These are phyloP conservation scores for Melanogrammus aeglefinus DNA, from an alignment of 2,797 vertebrate species.

Conservation along the genomic window DNA sequence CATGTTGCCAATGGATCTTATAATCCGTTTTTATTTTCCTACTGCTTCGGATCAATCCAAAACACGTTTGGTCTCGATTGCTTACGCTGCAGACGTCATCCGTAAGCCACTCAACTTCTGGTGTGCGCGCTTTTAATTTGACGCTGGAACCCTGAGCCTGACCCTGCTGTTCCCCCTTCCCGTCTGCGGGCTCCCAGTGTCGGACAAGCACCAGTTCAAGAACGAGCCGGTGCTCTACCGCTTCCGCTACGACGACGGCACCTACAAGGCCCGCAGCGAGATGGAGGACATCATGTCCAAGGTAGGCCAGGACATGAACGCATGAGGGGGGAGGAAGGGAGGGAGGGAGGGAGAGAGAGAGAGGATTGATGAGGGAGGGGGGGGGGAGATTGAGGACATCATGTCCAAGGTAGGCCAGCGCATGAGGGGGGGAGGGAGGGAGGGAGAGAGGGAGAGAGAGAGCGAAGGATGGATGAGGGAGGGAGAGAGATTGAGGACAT, in stretches of 20 bases:
- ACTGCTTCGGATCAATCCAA: neutral
- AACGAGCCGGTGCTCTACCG: constrained; percentile 97
- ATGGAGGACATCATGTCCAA: constrained; percentile 98
- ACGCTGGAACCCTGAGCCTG: constrained; percentile 18
- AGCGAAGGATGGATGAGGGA: too few species aligned
- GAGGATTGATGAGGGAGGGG: too few species aligned
- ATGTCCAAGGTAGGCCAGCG: too few species aligned
- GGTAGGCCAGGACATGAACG: constrained; percentile 68
- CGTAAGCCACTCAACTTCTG: constrained; percentile 1
- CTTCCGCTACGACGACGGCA: constrained; percentile 97
- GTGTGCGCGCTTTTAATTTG: neutral
- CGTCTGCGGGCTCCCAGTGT: constrained; percentile 75
- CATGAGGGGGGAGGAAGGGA: neutral
- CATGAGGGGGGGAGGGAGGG: too few species aligned
- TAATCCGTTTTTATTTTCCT: neutral
- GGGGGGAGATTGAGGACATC: too few species aligned
- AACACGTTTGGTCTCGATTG: neutral
- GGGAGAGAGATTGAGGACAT: too few species aligned
- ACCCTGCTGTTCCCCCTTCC: neutral
- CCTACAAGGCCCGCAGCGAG: constrained; percentile 96
- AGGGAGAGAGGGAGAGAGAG: too few species aligned
- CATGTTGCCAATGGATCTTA: neutral
- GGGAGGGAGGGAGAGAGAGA: neutral
- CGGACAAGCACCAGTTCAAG: constrained; percentile 99
- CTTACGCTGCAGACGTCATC: neutral